Percentiles rank a stretch among this genome's conserved stretches.
Evolutionary conservation across 2,888 invertebrate species (phyloP).

Genomic region (Dermolepida albohirtum): DNA sequence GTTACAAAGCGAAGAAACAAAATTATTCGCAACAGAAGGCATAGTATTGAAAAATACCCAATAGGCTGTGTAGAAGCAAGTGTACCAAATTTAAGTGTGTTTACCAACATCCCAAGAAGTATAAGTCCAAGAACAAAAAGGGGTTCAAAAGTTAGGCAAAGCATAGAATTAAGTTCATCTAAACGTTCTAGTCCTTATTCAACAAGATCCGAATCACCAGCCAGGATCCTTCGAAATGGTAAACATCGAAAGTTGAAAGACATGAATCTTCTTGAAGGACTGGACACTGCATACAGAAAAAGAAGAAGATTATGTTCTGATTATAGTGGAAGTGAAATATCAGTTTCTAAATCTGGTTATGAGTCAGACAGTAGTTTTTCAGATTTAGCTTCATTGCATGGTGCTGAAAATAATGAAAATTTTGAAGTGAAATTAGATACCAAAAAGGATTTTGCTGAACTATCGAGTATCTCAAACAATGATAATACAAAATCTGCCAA

Average conservation of each 20-base stretch:
- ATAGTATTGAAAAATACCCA: slow-evolving; percentile 64
- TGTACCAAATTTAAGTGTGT: slow-evolving; percentile 49
- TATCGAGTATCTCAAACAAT: slow-evolving; percentile 36
- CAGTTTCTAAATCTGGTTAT: slow-evolving; percentile 72
- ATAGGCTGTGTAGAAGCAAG: slow-evolving; percentile 52
- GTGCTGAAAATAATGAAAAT: slow-evolving; percentile 55
- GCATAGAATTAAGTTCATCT: slow-evolving; percentile 52
- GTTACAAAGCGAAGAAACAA: slow-evolving; percentile 57
- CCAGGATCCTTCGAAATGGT: slow-evolving; percentile 74
- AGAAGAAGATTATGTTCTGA: slow-evolving; percentile 71
- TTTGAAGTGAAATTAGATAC: slow-evolving; percentile 44
- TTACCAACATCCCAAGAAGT: slow-evolving; percentile 57
- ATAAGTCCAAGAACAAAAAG: slow-evolving; percentile 59
- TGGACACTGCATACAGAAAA: slow-evolving; percentile 67
- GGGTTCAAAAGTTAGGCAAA: slow-evolving; percentile 54
- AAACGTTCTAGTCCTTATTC: slow-evolving; percentile 69
- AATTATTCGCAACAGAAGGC: slow-evolving; percentile 57
- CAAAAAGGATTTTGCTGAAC: slow-evolving; percentile 44
- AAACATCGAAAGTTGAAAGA: slow-evolving; percentile 74
- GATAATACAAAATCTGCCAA: slow-evolving; percentile 46
- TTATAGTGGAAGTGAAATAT: slow-evolving; percentile 71
- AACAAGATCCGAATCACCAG: slow-evolving; percentile 71
- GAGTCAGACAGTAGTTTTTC: slow-evolving; percentile 75
- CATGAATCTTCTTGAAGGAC: slow-evolving; percentile 69
- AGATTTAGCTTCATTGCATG: slow-evolving; percentile 64